Evolutionary conservation across 1,140 invertebrate genomes (phyloP), one percentile per base, ranked within the genome.

Genomic region (Eurosta solidaginis): DNA sequence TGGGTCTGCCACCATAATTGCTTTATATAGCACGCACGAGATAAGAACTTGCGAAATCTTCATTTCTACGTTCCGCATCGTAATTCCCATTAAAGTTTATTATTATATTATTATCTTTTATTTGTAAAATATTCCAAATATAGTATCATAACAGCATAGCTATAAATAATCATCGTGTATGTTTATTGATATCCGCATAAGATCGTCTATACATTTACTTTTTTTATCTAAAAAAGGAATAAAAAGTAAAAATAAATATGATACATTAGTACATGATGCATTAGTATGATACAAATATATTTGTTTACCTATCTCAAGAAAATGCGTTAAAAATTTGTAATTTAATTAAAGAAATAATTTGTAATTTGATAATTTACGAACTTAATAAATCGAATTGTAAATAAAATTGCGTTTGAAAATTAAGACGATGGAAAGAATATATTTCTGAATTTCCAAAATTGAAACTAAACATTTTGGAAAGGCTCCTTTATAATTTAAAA

Each of bases 381-480:
- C n/a, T n/a, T n/a, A 68, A 68, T 40, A 40, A 68, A 68, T 68
- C 36, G 20, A 40, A 68, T 68, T 68, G 59, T 68, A 68, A 42
- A 68, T 68, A 68, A 63, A 33, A 63, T 20, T 42, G 59, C 59
- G 22, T n/a, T 40, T 63, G 7, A 40, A 36, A 63, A n/a, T n/a
- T n/a, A n/a, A n/a, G n/a, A n/a, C n/a, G n/a, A n/a, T n/a, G n/a
- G n/a, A n/a, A n/a, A 20, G n/a, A 29, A 29, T 3, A 49, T 49
- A 49, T 54, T 25, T 14, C 9, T 54, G 3, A 54, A 54, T 25
- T 54, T 9, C 27, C 0, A 20, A n/a, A n/a, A n/a, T 54, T 20
- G 50, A 20, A 54, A 54, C 50, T 20, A n/a, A n/a, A n/a, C n/a
- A n/a, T n/a, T n/a, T n/a, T n/a, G n/a, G n/a, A n/a, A n/a, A n/a